A percentile compares a stretch with the other conserved stretches of the same genome.
phyloP scores from a whole-genome alignment of 2,113 vertebrate species.

The Mionectes macconnelli region DNA sequence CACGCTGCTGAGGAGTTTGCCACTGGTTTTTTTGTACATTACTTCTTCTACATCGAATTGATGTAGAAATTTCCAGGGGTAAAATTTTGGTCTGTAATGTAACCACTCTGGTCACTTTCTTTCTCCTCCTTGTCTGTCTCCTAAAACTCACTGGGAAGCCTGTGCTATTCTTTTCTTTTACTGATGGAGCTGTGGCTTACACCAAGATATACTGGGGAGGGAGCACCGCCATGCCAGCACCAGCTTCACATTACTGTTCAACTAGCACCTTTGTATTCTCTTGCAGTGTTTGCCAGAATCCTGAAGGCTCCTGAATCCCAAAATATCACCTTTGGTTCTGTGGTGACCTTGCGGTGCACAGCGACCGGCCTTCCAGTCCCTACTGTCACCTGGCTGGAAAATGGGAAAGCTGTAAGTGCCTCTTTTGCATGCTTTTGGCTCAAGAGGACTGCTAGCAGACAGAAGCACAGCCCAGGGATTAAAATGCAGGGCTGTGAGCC shows the following conservation, averaged over 20 bases:
- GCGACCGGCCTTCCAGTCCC: slow-evolving; percentile 91
- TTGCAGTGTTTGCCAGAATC: slow-evolving; percentile 91
- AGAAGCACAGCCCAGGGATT: neutral
- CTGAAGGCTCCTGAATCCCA: slow-evolving; percentile 90
- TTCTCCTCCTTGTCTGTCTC: accelerated
- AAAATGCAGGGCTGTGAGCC: neutral
- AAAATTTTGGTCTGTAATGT: neutral
- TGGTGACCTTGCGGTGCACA: slow-evolving; percentile 85
- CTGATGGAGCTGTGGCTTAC: neutral
- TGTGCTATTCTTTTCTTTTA: neutral
- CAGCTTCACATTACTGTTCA: neutral
- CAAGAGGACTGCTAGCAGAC: neutral
- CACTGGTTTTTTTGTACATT: neutral
- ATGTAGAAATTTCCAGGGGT: neutral
- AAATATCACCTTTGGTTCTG: slow-evolving; percentile 88
- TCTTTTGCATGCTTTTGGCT: neutral
- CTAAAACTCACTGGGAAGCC: neutral
- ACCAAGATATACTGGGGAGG: neutral
- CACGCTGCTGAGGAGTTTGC: neutral
- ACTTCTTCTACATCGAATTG: accelerated
- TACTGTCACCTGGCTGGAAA: slow-evolving; percentile 93
- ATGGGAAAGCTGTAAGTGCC: slow-evolving; percentile 90
- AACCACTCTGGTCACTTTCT: accelerated
- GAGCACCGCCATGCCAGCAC: neutral
- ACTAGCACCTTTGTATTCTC: slow-evolving; percentile 6